These are phyloP conservation scores for Centropristis striata DNA, from an alignment of 2,113 vertebrate species.

Conservation along the genomic window DNA sequence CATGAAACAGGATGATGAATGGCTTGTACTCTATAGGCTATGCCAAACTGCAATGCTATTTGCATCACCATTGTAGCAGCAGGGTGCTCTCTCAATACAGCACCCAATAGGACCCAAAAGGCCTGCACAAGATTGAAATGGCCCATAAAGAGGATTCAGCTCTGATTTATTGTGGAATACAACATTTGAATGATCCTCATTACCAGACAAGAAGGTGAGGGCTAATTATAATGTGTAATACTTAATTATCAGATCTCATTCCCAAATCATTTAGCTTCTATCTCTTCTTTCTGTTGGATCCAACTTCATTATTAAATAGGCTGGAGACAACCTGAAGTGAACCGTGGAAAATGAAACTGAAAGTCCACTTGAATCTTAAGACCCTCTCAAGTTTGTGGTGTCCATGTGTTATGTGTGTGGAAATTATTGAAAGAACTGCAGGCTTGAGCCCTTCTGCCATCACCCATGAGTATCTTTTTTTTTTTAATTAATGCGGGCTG, in stretches of 20 bases:
- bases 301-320: neutral
- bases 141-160: slow-evolving; percentile 26
- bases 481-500: neutral
- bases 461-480: neutral
- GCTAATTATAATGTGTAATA: slow-evolving; percentile 4
- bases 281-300: slow-evolving; percentile 3
- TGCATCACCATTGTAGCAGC: slow-evolving; percentile 16
- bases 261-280: neutral
- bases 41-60: slow-evolving; percentile 9
- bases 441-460: neutral
- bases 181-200: slow-evolving; percentile 29
- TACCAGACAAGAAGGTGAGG: slow-evolving; percentile 9
- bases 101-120: slow-evolving; percentile 23
- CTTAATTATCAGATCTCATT: slow-evolving; percentile 7
- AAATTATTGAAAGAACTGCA: neutral
- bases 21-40: neutral
- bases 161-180: slow-evolving; percentile 35
- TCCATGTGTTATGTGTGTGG: neutral
- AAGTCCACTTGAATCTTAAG: neutral
- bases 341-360: neutral
- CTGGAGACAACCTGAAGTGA: neutral
- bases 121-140: slow-evolving; percentile 2
- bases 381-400: neutral
- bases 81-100: slow-evolving; percentile 30
- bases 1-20: slow-evolving; percentile 27